Evolutionary conservation across 2,888 invertebrate genomes (phyloP).

Genomic region (Amorpha juglandis): DNA sequence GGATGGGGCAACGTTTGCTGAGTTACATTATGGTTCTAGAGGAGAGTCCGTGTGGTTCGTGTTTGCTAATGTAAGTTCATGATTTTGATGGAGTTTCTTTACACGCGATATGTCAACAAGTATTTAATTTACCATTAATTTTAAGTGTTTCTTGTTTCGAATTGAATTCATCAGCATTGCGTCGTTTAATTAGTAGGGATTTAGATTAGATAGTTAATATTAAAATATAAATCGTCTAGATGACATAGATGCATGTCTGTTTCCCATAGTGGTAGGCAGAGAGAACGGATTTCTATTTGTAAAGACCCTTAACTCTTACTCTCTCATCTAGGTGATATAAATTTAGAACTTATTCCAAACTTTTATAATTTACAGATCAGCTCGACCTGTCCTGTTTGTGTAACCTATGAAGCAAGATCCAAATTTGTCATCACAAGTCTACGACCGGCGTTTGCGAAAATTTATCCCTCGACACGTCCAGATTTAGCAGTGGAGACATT

Average conservation of each 20-base stretch:
- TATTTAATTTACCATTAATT: background rate
- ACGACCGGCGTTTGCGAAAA: constrained; percentile 86
- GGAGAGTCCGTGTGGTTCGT: constrained; percentile 87
- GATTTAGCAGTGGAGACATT: constrained; percentile 87
- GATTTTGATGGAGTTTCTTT: background rate
- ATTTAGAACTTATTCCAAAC: no score
- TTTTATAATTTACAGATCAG: constrained; percentile 72
- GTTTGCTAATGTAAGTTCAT: constrained; percentile 84
- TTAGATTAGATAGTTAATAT: no score
- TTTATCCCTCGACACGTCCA: constrained; percentile 85
- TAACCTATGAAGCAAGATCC: constrained; percentile 85
- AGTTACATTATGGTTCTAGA: constrained; percentile 85
- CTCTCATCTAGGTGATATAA: no score
- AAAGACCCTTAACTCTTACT: no score
- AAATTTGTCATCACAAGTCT: constrained; percentile 85
- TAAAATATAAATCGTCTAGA: no score
- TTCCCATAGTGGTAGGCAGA: no score
- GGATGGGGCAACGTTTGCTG: constrained; percentile 83
- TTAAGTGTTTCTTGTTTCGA: no score
- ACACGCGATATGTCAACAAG: background rate
- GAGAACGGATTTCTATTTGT: no score
- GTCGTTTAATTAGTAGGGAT: no score
- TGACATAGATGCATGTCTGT: no score
- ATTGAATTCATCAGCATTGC: no score
- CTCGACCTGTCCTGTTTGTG: constrained; percentile 85